A percentile compares a stretch with the other conserved stretches of the same genome.
These are phyloP conservation scores for Limnodromus scolopaceus DNA, from an alignment of 2,797 vertebrate species.

Conservation along the genomic window DNA sequence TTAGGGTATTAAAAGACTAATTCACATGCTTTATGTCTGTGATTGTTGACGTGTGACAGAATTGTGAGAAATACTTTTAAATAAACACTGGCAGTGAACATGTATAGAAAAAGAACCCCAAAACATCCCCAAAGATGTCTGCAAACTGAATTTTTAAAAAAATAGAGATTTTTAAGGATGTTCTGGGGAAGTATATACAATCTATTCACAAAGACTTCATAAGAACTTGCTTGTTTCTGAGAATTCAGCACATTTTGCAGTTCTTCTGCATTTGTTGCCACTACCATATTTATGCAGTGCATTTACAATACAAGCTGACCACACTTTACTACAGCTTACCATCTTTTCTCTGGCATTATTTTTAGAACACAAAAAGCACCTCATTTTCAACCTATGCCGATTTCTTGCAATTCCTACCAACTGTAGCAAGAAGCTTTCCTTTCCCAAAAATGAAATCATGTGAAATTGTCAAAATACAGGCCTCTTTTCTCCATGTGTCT, in stretches of 20 bases:
- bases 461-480: neutral
- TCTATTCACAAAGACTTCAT: neutral
- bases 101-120: neutral
- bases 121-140: neutral
- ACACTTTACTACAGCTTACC: neutral
- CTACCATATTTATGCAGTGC: neutral
- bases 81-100: neutral
- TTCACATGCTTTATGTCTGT: neutral
- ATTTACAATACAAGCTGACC: neutral
- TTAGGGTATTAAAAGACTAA: neutral
- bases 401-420: neutral
- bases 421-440: neutral
- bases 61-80: neutral
- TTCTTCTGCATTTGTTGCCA: neutral
- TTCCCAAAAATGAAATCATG: neutral
- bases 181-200: neutral
- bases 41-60: neutral
- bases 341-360: neutral
- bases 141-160: neutral
- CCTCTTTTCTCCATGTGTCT: neutral
- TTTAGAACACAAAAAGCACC: neutral
- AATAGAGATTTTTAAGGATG: neutral
- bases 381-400: neutral
- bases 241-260: neutral
- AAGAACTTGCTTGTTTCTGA: neutral